A percentile compares a stretch with the other conserved stretches of the same genome.
Conservation (phyloP, 2,888 invertebrate species). For the Anaspis maculata region DNA sequence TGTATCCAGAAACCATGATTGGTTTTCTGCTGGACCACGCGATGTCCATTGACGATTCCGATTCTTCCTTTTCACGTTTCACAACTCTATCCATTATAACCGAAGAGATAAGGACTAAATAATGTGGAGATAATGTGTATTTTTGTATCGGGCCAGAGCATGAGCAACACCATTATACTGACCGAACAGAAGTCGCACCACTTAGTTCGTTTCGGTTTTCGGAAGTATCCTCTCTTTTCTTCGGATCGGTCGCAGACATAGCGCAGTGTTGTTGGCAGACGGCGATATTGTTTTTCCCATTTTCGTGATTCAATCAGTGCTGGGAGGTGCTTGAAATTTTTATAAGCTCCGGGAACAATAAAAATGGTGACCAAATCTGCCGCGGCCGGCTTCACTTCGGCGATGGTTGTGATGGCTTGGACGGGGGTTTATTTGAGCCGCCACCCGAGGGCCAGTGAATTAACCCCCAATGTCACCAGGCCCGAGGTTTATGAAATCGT, state of each 20-base stretch:
- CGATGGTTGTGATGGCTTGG: conserved; percentile 46
- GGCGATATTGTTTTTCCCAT: too few species aligned
- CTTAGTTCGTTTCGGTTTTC: conserved; percentile 6
- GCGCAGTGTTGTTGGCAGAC: too few species aligned
- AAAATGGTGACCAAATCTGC: conserved; percentile 1
- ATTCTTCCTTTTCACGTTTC: conserved; percentile 7
- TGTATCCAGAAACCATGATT: too few species aligned
- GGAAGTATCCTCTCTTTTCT: background rate
- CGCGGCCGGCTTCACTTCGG: conserved; percentile 42
- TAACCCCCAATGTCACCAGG: background rate
- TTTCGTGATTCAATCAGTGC: too few species aligned
- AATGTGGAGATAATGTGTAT: conserved; percentile 2
- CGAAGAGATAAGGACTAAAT: conserved; percentile 4
- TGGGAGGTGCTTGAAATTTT: conserved; percentile 1
- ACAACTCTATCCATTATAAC: conserved; percentile 3
- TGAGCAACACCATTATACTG: too few species aligned
- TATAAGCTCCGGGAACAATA: background rate
- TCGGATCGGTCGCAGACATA: background rate
- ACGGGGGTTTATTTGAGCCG: conserved; percentile 46
- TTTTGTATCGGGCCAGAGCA: conserved; percentile 4
- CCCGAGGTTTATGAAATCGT: conserved; percentile 8
- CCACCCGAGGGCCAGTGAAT: conserved; percentile 13
- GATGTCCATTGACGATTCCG: conserved; percentile 18
- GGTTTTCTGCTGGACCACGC: conserved; percentile 23
- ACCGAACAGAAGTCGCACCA: conserved; percentile 8